Evolutionary conservation across 1,140 invertebrate species (phyloP), one percentile per base, ranked within the genome.

Genomic region (Drosophila prosaltans): DNA sequence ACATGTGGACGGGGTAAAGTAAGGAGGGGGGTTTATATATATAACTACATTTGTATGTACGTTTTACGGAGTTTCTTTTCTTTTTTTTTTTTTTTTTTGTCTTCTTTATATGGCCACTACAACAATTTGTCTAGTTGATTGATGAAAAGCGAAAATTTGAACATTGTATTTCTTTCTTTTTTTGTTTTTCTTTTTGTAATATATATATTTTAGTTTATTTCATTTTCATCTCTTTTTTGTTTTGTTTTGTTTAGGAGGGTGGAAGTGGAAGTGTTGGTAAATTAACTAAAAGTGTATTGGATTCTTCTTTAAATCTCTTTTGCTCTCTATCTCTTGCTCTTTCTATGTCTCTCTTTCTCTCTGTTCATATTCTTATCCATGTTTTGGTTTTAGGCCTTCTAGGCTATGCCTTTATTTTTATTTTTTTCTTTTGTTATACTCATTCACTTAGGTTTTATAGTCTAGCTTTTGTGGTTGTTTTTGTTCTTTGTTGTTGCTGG

Each of bases 241-340:
- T n/a, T 30, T 30, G 28, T 30, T 30, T 30, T 30, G 28, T 30
- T 30, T 30, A 4, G 28, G 51, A 62, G 41, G 40, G 64, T 57
- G 64, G 39, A 66, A 60, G 64, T 57, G 64, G 39, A 66, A 60
- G 71, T 51, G 45, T 7, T 10, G 45, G 45, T 21, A 51, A 51
- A 26, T 51, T 51, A 51, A 51, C 45, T 26, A 51, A 51, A 51
- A 26, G 45, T 51, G 45, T 48, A 2, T 48, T 24, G 45, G 7
- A 3, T 48, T 24, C 0, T 16, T 16, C 48, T 73, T 62, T 74
- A 73, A 43, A 32, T 65, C 68, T 67, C 43, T 36, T 62, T 74
- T 64, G 39, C 41, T 65, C 68, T 67, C 43, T 36, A 6, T 58
- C 71, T 59, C 43, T 6, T 10, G 7, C 24, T 30, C 8, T 10